These are phyloP conservation scores for Ovis aries DNA, from an alignment of 2,113 vertebrate species.

Conservation along the genomic window ARS-UI_Ramb_v3.0 NC_056080.1:52162001-52162500, in stretches of 20 bases:
- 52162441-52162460: not conserved
- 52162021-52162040: not conserved
- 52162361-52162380: not conserved
- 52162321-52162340: not conserved
- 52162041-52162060: constrained; percentile 1
- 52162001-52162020: not conserved
- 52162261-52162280: not conserved
- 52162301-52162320: constrained; percentile 22
- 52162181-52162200: not conserved
- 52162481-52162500: not conserved
- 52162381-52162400: not conserved
- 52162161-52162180: constrained; percentile 14
- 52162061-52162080: not conserved
- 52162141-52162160: not conserved
- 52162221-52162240: not conserved
- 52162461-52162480: not conserved
- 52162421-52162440: not conserved
- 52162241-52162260: not conserved
- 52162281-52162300: not conserved
- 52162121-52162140: not conserved
- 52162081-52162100: not conserved
- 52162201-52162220: constrained; percentile 4
- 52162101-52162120: not conserved
- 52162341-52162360: constrained; percentile 8
- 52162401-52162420: not conserved